Percentiles rank a stretch among this genome's conserved stretches.
Evolutionary conservation across 2,888 invertebrate genomes (phyloP).

Genomic region (Brachypalpus laphriformis): DNA sequence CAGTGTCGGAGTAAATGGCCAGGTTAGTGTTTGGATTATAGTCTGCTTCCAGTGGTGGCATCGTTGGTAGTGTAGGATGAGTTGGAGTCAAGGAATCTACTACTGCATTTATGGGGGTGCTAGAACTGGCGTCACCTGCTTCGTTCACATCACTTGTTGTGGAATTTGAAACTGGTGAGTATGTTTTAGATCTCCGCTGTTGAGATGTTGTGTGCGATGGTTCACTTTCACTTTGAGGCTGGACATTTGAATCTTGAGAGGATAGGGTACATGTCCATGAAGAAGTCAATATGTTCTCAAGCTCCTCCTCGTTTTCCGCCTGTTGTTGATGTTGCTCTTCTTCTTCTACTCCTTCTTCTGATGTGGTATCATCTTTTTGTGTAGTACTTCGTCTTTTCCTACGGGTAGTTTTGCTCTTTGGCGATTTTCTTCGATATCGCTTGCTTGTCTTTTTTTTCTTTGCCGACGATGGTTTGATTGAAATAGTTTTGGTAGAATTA

Average conservation of each 20-base stretch:
- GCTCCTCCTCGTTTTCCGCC: background rate
- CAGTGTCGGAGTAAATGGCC: conserved; percentile 66
- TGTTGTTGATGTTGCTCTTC: conserved; percentile 15
- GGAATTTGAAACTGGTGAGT: conserved; percentile 53
- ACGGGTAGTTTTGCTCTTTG: conserved; percentile 32
- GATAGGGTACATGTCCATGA: conserved; percentile 27
- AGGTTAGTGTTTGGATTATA: conserved; percentile 59
- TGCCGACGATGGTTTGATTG: conserved; percentile 30
- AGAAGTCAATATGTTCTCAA: background rate
- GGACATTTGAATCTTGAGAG: conserved; percentile 8
- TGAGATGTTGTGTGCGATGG: conserved; percentile 1
- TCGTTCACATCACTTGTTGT: conserved; percentile 56
- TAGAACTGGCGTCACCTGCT: conserved; percentile 24
- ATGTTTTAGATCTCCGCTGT: conserved; percentile 36
- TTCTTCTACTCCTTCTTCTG: conserved; percentile 24
- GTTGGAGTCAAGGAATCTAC: background rate
- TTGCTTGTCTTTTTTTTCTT: conserved; percentile 59
- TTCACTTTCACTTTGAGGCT: conserved; percentile 34
- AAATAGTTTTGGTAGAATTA: conserved; percentile 28
- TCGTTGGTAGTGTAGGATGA: conserved; percentile 11
- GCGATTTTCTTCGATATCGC: conserved; percentile 48
- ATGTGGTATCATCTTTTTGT: conserved; percentile 12
- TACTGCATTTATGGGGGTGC: background rate
- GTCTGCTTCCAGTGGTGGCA: background rate
- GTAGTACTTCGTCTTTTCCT: conserved; percentile 21